Percentiles rank a stretch among this genome's conserved stretches.
These are phyloP conservation scores for Pteruthius melanotis DNA, from an alignment of 2,113 vertebrate genomes.

Conservation along the genomic window DNA sequence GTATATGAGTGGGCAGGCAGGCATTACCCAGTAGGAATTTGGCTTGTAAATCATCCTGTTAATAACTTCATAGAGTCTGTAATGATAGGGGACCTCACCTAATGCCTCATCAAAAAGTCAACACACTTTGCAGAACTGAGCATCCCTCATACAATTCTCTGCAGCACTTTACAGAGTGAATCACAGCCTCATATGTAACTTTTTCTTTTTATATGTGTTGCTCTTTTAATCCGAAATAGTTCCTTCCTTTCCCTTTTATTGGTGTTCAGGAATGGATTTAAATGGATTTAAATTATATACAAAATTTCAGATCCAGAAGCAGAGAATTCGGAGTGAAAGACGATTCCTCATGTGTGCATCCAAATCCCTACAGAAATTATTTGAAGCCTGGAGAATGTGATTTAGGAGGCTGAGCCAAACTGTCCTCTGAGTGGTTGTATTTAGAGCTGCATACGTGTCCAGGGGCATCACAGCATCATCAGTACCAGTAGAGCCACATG, in stretches of 20 bases:
- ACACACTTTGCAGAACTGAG: neutral
- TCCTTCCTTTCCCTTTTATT: neutral
- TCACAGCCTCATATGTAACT: neutral
- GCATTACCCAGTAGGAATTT: neutral
- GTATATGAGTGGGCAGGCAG: neutral
- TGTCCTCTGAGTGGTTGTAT: neutral
- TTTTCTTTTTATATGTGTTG: neutral
- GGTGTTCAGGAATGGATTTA: neutral
- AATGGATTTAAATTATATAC: neutral
- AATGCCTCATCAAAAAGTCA: neutral
- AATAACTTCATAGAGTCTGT: neutral
- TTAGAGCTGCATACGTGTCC: neutral
- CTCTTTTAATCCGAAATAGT: neutral
- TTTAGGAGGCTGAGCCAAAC: neutral
- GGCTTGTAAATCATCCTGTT: neutral
- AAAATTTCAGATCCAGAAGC: neutral
- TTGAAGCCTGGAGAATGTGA: neutral
- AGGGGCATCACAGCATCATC: neutral
- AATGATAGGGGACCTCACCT: neutral
- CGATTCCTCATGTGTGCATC: accelerated
- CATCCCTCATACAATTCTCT: neutral
- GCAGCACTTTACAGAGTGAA: neutral
- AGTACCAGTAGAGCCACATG: neutral
- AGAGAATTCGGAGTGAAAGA: neutral
- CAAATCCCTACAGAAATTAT: neutral